A percentile compares a stretch with the other conserved stretches of the same genome.
Evolutionary conservation across 2,113 vertebrate genomes (phyloP).

Genomic region (Microcebus lehilahytsara): DNA sequence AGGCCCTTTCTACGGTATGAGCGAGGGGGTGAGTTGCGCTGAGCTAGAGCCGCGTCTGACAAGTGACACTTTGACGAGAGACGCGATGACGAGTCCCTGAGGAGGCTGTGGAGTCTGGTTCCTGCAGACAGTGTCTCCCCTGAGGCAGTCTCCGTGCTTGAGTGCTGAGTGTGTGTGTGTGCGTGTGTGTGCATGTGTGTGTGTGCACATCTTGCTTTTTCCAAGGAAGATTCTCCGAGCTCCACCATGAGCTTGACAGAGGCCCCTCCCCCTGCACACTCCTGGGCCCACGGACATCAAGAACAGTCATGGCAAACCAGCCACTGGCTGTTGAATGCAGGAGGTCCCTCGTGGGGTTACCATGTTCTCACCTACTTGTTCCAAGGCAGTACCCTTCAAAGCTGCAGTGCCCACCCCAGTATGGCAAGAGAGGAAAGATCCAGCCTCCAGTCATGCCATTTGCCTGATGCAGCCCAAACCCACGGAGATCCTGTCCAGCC

Average conservation of each 20-base stretch:
- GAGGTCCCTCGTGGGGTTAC: neutral
- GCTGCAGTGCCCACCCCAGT: neutral
- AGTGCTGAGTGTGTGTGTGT: slow-evolving; percentile 63
- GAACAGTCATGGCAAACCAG: neutral
- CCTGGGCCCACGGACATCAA: neutral
- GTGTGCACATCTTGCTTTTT: slow-evolving; percentile 37
- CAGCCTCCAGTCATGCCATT: neutral
- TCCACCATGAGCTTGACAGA: slow-evolving; percentile 38
- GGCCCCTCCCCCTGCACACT: neutral
- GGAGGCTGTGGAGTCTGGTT: slow-evolving; percentile 77
- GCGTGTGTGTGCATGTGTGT: neutral
- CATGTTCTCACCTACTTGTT: neutral
- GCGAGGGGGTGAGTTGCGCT: slow-evolving; percentile 58
- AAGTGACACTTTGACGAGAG: slow-evolving; percentile 73
- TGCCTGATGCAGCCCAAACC: neutral
- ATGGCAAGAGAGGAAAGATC: neutral
- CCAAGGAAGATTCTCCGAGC: slow-evolving; percentile 47
- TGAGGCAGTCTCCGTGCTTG: slow-evolving; percentile 70
- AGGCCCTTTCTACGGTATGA: slow-evolving; percentile 54
- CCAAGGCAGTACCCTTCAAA: neutral
- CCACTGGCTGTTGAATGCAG: neutral
- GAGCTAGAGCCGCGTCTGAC: slow-evolving; percentile 71
- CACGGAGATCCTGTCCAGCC: neutral
- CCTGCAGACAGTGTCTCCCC: slow-evolving; percentile 79
- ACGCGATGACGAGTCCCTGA: slow-evolving; percentile 67